phyloP scores from a whole-genome alignment of 2,113 vertebrate species.

The Sander lucioperca region DNA sequence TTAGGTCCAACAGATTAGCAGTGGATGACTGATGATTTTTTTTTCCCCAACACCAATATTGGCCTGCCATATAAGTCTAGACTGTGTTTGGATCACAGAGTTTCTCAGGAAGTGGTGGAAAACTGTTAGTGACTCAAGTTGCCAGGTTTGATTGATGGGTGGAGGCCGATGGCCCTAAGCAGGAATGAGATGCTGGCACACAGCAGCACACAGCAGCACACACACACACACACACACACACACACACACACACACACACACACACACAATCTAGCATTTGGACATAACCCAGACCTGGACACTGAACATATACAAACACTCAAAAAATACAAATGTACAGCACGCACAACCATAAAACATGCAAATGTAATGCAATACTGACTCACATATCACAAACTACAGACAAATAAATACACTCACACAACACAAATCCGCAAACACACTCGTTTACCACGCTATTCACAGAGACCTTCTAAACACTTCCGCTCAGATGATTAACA shows the following conservation, averaged over 20 bases:
- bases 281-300: constrained; percentile 37
- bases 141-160: constrained; percentile 9
- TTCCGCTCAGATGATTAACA: constrained; percentile 27
- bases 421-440: neutral
- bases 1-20: neutral
- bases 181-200: neutral
- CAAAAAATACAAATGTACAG: neutral
- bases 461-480: constrained; percentile 16
- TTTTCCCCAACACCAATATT: neutral
- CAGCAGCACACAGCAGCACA: neutral
- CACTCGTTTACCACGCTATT: neutral
- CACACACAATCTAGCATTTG: neutral
- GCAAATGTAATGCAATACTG: too few species aligned
- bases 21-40: neutral
- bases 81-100: neutral
- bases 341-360: neutral
- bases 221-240: neutral
- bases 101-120: constrained; percentile 10
- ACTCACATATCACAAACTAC: neutral
- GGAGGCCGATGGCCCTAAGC: neutral
- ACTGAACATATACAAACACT: constrained; percentile 18
- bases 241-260: neutral
- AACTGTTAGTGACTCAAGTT: neutral
- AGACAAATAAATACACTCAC: neutral
- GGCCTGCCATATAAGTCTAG: neutral